phyloP scores from a whole-genome alignment of 2,113 vertebrate species.

The Vireo altiloquus region DNA sequence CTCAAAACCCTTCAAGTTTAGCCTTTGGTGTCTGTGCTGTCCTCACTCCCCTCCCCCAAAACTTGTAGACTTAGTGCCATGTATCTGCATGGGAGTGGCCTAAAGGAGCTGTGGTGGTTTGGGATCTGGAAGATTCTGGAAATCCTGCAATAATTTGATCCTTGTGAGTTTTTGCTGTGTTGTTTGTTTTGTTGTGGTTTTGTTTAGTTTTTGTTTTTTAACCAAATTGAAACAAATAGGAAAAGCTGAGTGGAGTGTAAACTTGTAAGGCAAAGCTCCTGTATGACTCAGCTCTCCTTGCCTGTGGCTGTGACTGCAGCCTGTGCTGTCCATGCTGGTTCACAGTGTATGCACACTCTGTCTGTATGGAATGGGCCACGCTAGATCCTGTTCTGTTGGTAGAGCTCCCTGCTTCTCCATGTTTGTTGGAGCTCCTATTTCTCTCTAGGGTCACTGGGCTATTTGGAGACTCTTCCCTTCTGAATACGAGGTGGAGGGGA shows the following conservation, averaged over 20 bases:
- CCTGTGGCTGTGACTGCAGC: neutral
- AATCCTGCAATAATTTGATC: neutral
- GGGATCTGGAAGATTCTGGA: neutral
- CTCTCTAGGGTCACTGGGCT: neutral
- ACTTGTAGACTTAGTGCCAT: rapidly evolving
- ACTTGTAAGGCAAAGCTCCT: neutral
- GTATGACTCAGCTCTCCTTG: neutral
- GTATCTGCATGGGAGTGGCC: neutral
- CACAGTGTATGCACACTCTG: rapidly evolving
- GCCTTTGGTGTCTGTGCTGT: neutral
- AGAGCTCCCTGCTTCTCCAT: neutral
- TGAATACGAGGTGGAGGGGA: neutral
- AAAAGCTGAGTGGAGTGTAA: neutral
- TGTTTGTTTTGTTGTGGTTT: neutral
- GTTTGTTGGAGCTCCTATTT: neutral
- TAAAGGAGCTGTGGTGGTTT: neutral
- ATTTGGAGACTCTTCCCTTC: neutral
- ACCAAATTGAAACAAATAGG: neutral
- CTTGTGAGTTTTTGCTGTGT: neutral
- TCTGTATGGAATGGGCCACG: neutral
- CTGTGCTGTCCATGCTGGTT: neutral
- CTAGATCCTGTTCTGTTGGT: neutral
- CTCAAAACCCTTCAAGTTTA: neutral
- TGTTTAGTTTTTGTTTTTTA: neutral
- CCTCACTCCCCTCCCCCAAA: too few species aligned